These are phyloP conservation scores for Neofelis nebulosa DNA, from an alignment of 2,113 vertebrate species.

Conservation along the genomic window DNA sequence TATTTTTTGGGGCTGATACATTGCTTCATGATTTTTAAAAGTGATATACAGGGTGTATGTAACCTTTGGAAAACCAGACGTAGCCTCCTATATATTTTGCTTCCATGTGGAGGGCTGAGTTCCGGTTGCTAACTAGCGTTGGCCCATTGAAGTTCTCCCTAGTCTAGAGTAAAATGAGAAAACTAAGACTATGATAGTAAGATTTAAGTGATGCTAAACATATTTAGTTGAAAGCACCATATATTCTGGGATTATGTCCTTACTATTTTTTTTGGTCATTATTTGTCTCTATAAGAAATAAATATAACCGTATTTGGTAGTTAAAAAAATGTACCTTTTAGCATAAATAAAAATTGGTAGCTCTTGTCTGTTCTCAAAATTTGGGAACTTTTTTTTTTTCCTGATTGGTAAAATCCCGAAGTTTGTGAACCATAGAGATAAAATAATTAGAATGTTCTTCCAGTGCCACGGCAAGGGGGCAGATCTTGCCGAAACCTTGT, in stretches of 20 bases:
- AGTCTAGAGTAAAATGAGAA: not conserved
- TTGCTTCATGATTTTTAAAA: not conserved
- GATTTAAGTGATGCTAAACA: not conserved
- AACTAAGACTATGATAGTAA: not conserved
- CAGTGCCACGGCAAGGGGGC: not conserved
- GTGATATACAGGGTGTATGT: not conserved
- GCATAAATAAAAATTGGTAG: not conserved
- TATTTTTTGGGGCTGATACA: not conserved
- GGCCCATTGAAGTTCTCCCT: not conserved
- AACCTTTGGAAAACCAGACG: not conserved
- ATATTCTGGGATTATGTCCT: not conserved
- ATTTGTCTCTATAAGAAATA: not conserved
- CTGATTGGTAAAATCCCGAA: not conserved
- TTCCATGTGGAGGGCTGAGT: not conserved
- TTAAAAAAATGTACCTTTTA: not conserved
- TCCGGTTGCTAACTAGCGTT: not conserved
- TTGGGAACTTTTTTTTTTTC: not conserved
- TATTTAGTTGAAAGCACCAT: not conserved
- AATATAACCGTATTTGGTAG: not conserved
- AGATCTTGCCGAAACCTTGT: not conserved
- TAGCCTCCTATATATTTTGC: not conserved
- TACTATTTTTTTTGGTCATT: not conserved
- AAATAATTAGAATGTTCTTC: slow-evolving; percentile 13
- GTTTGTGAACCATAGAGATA: not conserved
- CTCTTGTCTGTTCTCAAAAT: slow-evolving; percentile 15